Percentiles rank a stretch among this genome's conserved stretches.
These are phyloP conservation scores for Hyles euphorbiae DNA, from an alignment of 1,140 invertebrate genomes.

Conservation along the genomic window DNA sequence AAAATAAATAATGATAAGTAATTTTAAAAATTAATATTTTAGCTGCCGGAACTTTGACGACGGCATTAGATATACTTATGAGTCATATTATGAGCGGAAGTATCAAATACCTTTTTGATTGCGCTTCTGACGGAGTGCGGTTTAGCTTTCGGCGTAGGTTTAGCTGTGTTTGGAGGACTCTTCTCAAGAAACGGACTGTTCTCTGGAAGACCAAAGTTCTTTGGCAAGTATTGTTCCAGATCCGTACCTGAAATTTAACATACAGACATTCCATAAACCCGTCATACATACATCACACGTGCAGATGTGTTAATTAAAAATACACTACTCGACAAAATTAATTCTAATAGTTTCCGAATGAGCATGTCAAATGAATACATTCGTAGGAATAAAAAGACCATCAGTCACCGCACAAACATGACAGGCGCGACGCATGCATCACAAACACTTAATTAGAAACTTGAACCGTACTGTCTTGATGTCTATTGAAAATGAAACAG, in stretches of 20 bases:
- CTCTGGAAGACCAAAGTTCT: conserved; percentile 77
- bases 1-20: no score
- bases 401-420: conserved; percentile 10
- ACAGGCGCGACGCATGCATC: conserved; percentile 37
- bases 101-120: conserved; percentile 54
- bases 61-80: no score
- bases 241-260: conserved; percentile 68
- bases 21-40: no score
- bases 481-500: conserved; percentile 13
- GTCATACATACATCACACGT: neutral
- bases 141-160: conserved; percentile 59
- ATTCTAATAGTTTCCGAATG: neutral
- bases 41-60: no score
- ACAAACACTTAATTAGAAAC: conserved; percentile 39
- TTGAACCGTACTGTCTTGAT: conserved; percentile 27
- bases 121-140: conserved; percentile 47
- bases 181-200: conserved; percentile 69
- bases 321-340: conserved; percentile 3
- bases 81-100: no score
- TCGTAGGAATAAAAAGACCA: neutral
- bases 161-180: conserved; percentile 56
- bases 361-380: conserved; percentile 1
- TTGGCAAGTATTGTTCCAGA: conserved; percentile 77
- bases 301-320: conserved; percentile 1
- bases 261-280: neutral